These are phyloP conservation scores for Folsomia manolachei DNA, from an alignment of 2,888 invertebrate species.

Conservation along the genomic window DNA sequence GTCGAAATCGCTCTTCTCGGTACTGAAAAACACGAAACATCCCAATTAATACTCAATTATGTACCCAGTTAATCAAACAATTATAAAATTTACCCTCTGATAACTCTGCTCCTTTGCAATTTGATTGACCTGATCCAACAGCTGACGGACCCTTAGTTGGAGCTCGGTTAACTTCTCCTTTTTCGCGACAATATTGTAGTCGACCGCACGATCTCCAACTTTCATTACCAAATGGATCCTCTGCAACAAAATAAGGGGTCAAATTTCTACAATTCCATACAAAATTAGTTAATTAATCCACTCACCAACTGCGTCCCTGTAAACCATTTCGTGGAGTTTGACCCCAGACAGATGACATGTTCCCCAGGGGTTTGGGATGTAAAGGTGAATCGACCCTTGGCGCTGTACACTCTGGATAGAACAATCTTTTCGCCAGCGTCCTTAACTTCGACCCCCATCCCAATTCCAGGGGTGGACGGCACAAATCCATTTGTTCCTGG, in stretches of 20 bases:
- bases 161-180: constrained; percentile 95
- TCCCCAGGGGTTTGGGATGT: constrained; percentile 96
- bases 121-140: constrained; percentile 96
- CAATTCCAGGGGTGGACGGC: constrained; percentile 92
- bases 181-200: constrained; percentile 94
- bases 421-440: constrained; percentile 95
- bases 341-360: constrained; percentile 96
- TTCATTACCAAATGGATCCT: constrained; percentile 94
- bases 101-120: constrained; percentile 99
- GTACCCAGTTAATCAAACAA: constrained; percentile 2
- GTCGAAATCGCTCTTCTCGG: constrained; percentile 94
- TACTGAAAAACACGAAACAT: constrained; percentile 63
- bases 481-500: constrained; percentile 92
- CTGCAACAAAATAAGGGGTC: constrained; percentile 55
- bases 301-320: constrained; percentile 89
- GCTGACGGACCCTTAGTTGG: constrained; percentile 88
- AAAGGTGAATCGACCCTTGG: constrained; percentile 94
- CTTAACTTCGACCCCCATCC: constrained; percentile 94
- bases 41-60: constrained; percentile 14
- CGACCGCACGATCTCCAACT: constrained; percentile 97
- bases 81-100: constrained; percentile 69
- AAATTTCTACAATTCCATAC: constrained; percentile 56
- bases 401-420: constrained; percentile 81
- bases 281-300: constrained; percentile 12
- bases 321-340: constrained; percentile 97